Percentiles rank a stretch among this genome's conserved stretches.
Evolutionary conservation across 1,140 invertebrate species (phyloP).

Genomic region (Maniola jurtina): DNA sequence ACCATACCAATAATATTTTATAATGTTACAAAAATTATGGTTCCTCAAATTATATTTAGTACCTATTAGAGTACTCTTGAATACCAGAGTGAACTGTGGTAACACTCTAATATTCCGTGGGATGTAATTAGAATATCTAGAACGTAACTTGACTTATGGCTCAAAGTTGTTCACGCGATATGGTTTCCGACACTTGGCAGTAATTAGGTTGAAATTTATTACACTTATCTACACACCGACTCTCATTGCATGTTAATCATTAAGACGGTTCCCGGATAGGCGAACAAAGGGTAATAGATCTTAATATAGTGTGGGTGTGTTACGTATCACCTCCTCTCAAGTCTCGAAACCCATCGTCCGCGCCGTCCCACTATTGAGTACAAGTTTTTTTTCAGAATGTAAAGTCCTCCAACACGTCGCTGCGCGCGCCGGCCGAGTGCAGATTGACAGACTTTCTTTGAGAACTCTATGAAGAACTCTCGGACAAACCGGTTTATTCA

Average conservation of each 20-base stretch:
- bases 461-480: too few relatives aligned
- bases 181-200: constrained; percentile 5
- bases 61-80: too few relatives aligned
- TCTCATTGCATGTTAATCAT: constrained; percentile 13
- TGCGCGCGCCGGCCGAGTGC: too few relatives aligned
- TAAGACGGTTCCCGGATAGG: constrained; percentile 6
- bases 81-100: background rate
- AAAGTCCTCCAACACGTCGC: too few relatives aligned
- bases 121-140: background rate
- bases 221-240: constrained; percentile 7
- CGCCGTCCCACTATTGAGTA: too few relatives aligned
- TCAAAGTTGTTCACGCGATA: constrained; percentile 10
- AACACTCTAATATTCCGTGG: background rate
- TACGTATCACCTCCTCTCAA: background rate
- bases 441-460: too few relatives aligned
- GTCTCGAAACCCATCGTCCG: background rate
- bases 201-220: constrained; percentile 14
- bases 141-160: constrained; percentile 6
- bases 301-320: background rate
- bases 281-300: constrained; percentile 7
- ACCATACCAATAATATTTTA: background rate
- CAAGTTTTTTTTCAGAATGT: too few relatives aligned
- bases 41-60: background rate
- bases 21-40: too few relatives aligned
- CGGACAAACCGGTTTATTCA: too few relatives aligned